These are phyloP conservation scores for Pammene aurita DNA, from an alignment of 2,888 invertebrate species.

Conservation along the genomic window DNA sequence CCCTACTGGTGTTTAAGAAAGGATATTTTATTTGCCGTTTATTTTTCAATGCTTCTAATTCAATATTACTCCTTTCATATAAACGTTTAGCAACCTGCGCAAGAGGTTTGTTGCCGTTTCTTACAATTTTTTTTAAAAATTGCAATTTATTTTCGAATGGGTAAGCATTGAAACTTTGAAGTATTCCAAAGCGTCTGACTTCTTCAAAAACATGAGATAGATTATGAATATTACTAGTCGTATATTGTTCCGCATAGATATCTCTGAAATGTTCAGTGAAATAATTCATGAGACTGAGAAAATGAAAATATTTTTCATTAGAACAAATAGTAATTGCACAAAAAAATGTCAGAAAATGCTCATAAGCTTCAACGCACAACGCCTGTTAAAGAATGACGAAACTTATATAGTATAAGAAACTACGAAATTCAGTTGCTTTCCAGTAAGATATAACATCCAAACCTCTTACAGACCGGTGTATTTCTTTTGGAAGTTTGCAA, in stretches of 20 bases:
- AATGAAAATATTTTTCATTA: slow-evolving; percentile 7
- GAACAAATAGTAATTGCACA: slow-evolving; percentile 18
- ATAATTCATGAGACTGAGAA: background rate
- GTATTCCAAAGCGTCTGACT: too few species aligned
- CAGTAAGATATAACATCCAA: slow-evolving; percentile 42
- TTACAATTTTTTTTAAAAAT: background rate
- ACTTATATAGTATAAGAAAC: slow-evolving; percentile 42
- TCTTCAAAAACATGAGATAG: slow-evolving; percentile 17
- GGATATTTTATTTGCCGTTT: too few species aligned
- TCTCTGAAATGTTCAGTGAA: slow-evolving; percentile 3
- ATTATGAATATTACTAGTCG: slow-evolving; percentile 27
- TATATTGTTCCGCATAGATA: background rate
- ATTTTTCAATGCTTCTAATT: background rate
- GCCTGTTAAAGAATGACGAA: slow-evolving; percentile 7
- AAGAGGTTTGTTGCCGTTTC: slow-evolving; percentile 6
- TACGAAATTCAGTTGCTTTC: slow-evolving; percentile 44
- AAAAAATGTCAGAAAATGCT: slow-evolving; percentile 5
- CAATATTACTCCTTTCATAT: background rate
- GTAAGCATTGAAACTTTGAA: slow-evolving; percentile 36
- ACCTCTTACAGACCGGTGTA: slow-evolving; percentile 45
- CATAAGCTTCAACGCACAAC: slow-evolving; percentile 8
- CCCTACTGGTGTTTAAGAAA: too few species aligned
- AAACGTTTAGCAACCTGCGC: background rate
- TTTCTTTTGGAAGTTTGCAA: slow-evolving; percentile 42
- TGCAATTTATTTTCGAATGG: slow-evolving; percentile 35